Conservation (phyloP, 2,113 vertebrate genomes). For the Poicephalus gulielmi region DNA sequence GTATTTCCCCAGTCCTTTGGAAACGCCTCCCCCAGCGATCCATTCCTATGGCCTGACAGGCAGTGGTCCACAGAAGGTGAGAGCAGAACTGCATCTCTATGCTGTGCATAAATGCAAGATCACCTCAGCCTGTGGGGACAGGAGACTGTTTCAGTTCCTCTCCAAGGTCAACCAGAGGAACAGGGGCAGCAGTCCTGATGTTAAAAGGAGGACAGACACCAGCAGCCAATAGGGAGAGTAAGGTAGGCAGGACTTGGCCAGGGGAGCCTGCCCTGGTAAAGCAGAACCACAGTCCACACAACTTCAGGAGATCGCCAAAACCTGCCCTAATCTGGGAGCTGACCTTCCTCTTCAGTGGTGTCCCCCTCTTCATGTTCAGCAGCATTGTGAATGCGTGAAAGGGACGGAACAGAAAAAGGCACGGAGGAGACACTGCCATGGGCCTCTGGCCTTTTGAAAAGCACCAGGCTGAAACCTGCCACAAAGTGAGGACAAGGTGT, state of each 20-base stretch:
- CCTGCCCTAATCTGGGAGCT: accelerated
- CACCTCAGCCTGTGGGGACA: neutral
- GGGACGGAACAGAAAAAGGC: neutral
- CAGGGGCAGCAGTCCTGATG: neutral
- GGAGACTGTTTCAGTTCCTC: neutral
- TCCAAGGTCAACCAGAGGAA: neutral
- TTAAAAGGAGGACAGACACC: neutral
- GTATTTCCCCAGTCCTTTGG: accelerated
- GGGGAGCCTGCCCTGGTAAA: neutral
- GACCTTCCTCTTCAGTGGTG: neutral
- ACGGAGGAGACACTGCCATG: accelerated
- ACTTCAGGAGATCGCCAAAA: neutral
- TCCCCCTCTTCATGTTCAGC: neutral
- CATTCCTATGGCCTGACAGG: neutral
- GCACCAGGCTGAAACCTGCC: neutral
- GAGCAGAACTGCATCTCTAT: neutral
- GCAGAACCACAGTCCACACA: neutral
- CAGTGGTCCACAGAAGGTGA: neutral
- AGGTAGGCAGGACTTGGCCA: no score
- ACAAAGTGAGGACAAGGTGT: neutral
- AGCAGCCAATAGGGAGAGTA: neutral
- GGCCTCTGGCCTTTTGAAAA: neutral
- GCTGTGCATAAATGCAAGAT: neutral
- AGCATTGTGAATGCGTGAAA: neutral
- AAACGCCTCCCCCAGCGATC: neutral